Evolutionary conservation across 2,113 vertebrate genomes (phyloP), one percentile per base, ranked within the genome.

Genomic region (Arizona elegans): DNA sequence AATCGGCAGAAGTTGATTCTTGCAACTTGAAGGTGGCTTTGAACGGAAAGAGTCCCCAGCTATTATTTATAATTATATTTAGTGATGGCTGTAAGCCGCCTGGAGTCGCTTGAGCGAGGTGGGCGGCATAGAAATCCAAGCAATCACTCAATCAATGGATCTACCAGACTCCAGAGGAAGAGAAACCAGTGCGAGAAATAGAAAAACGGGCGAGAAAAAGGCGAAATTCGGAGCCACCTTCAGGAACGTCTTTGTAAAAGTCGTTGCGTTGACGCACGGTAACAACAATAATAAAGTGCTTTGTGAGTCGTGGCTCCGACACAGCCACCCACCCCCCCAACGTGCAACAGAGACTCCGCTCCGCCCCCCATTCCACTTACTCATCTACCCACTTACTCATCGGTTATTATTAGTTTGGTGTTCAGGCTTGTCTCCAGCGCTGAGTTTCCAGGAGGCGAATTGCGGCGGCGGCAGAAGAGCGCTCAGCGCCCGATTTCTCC

Each of bases 351-450:
- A 87, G 59, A 59, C 54, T 15, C 54, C 5, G 7, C n/a, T 26
- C 70, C 87, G 8, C 53, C 23, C 53, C 17, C 26, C 88, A 93
- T 89, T 56, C 85, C 53, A 92, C 86, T 86, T 62, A 90, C 91
- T 56, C 81, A 87, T n/a, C 47, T 93, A 95, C 92, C 47, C 91
- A 70, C 92, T 97, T 96, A 97, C 96, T 96, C 96, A 94, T 94
- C 90, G 92, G 95, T 95, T 96, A 91, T 94, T 96, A 96, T 95
- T 94, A 96, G 94, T 65, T 87, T 62, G 47, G 43, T 92, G 91
- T 92, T 38, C 55, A 15, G 87, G 13, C 91, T 92, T 52, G 85
- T 92, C 86, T 33, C 26, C 85, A 53, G 56, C 86, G 43, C 85
- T 62, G 55, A 5, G 29, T 50, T 87, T 81, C 43, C 56, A 23